These are phyloP conservation scores for Tetragonisca angustula DNA, from an alignment of 2,888 invertebrate genomes.

Conservation along the genomic window DNA sequence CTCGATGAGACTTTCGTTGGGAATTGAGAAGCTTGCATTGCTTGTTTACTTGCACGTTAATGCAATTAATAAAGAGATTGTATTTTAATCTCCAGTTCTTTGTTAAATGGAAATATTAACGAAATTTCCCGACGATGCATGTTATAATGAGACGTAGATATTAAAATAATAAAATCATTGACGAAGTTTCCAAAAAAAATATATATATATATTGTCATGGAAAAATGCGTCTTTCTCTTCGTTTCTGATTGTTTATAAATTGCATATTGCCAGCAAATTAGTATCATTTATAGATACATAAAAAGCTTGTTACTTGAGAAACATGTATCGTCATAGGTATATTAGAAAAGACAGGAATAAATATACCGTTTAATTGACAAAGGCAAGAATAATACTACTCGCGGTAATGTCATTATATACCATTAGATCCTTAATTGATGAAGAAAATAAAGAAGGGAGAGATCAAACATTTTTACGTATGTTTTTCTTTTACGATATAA, in stretches of 20 bases:
- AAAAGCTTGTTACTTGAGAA: slow-evolving; percentile 45
- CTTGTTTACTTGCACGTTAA: slow-evolving; percentile 48
- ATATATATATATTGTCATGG: neutral
- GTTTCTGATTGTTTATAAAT: slow-evolving; percentile 5
- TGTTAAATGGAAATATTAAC: slow-evolving; percentile 11
- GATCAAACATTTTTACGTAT: slow-evolving; percentile 5
- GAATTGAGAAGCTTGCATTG: slow-evolving; percentile 6
- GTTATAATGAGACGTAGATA: slow-evolving; percentile 19
- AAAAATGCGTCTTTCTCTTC: slow-evolving; percentile 18
- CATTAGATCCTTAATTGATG: slow-evolving; percentile 33
- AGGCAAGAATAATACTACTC: slow-evolving; percentile 34
- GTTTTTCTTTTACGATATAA: slow-evolving; percentile 8
- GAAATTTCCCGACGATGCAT: slow-evolving; percentile 9
- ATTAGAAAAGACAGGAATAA: slow-evolving; percentile 39
- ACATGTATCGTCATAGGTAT: slow-evolving; percentile 47
- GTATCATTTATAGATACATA: slow-evolving; percentile 38
- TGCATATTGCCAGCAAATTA: slow-evolving; percentile 40
- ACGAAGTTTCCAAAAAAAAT: slow-evolving; percentile 2
- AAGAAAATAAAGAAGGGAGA: neutral
- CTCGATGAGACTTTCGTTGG: neutral
- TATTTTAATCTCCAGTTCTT: slow-evolving; percentile 18
- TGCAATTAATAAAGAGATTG: slow-evolving; percentile 20
- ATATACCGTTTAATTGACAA: slow-evolving; percentile 41
- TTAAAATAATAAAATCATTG: slow-evolving; percentile 5
- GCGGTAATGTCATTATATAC: slow-evolving; percentile 15